Evolutionary conservation across 53 echinoderm and acorn worm species (phyloP).

Genomic region (Temnopleurus reevesii): DNA sequence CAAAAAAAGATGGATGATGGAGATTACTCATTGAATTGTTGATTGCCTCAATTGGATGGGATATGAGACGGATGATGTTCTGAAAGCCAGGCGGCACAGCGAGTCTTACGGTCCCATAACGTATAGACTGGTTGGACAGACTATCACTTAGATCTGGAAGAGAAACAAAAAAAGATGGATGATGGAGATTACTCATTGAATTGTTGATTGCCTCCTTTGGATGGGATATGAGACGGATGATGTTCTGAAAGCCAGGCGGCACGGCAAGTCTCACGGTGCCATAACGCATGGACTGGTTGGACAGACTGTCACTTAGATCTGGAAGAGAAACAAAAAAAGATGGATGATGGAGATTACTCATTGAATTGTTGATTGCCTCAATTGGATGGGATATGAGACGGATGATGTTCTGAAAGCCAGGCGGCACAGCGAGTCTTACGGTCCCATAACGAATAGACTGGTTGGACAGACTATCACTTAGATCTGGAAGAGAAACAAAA

Average conservation of each 20-base stretch:
- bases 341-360: no score
- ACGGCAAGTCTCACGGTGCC: constrained; percentile 71
- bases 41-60: no score
- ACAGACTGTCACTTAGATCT: not conserved
- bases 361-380: no score
- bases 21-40: no score
- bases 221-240: constrained; percentile 81
- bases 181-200: no score
- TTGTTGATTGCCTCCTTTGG: no score
- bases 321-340: no score
- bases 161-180: not conserved
- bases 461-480: not conserved
- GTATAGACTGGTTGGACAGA: constrained; percentile 61
- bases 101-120: constrained; percentile 76
- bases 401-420: constrained; percentile 92
- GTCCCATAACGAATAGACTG: constrained; percentile 33
- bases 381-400: constrained; percentile 86
- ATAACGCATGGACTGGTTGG: constrained; percentile 72
- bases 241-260: constrained; percentile 93
- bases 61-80: constrained; percentile 86
- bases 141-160: not conserved
- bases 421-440: constrained; percentile 69
- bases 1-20: not conserved
- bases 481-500: not conserved
- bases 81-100: constrained; percentile 86